Base-by-base conservation (phyloP, 2,888 invertebrate species). In the Dryococelus australis region DNA sequence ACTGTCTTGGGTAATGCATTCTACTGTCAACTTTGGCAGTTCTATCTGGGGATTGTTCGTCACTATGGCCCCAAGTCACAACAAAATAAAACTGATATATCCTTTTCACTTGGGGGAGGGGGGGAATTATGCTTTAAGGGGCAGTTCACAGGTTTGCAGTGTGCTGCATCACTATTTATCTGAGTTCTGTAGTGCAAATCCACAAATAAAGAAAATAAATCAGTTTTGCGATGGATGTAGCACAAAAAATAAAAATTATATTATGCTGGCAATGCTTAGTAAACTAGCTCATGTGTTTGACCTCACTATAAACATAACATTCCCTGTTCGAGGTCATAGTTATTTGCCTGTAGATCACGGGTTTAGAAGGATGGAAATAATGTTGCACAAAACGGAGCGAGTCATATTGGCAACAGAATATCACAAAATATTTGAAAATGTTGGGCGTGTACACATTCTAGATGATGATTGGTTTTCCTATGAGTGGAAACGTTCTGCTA, bases 401-500 rank as follows among this genome's bases (percentile, higher is more conserved):
- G 16, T 53, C 27, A 26, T 85, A 65, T 83, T 86, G 81, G 27
- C 83, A 28, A 43, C 24, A 83, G 83, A 83, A 26, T 80, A 86
- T 84, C n/a, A 86, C 53, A 86, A 43, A 12, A 83, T 86, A 6
- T 86, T 86, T 80, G 47, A 51, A 86, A 26, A 88, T 13, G 65
- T 85, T 27, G 53, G 85, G 6, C 24, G 65, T 51, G 65, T 85
- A 28, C 24, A 27, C 13, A 65, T 85, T 85, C 85, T 85, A 27
- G 85, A 53, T 27, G 26, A 65, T 12, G 53, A 85, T 65, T 85
- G 85, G 65, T 28, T 27, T 20, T 43, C 47, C 43, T 43, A 16
- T 20, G 26, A 53, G 51, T 85, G 85, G 53, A 85, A 85, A 85
- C 6, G 9, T 53, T 3, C 85, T 53, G 53, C 28, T 27, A 85